Conservation (phyloP, 2,888 invertebrate species). For the Prosopocoilus inquinatus region DNA sequence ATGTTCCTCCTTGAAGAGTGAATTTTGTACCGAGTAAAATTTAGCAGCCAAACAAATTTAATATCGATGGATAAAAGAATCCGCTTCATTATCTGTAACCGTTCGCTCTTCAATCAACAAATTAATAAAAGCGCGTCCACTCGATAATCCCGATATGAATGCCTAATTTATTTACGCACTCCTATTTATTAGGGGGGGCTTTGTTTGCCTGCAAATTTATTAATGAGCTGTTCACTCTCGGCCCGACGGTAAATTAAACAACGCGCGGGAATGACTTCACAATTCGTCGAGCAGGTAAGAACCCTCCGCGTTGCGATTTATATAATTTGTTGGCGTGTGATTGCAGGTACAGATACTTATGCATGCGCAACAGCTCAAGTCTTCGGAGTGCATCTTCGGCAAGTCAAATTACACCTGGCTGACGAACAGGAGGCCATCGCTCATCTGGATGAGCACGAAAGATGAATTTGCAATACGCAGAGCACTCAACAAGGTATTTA, state of each 20-base stretch:
- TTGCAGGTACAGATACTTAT: slow-evolving; percentile 41
- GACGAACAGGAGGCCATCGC: slow-evolving; percentile 34
- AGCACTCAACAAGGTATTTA: slow-evolving; percentile 36
- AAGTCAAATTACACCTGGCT: slow-evolving; percentile 42
- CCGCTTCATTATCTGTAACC: background rate
- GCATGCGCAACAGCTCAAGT: slow-evolving; percentile 41
- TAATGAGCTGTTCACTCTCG: too few species aligned
- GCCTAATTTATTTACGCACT: slow-evolving; percentile 4
- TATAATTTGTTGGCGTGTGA: too few species aligned
- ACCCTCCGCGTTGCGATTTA: too few species aligned
- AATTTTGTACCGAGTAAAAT: too few species aligned
- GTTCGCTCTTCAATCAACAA: background rate
- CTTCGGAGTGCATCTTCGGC: slow-evolving; percentile 31
- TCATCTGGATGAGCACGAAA: slow-evolving; percentile 37
- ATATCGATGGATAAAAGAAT: background rate
- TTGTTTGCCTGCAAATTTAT: too few species aligned
- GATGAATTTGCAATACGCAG: slow-evolving; percentile 40
- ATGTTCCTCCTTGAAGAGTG: too few species aligned
- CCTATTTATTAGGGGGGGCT: background rate
- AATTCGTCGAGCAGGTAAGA: slow-evolving; percentile 17
- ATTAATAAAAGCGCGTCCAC: background rate
- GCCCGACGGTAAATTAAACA: background rate
- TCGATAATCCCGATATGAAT: slow-evolving; percentile 17
- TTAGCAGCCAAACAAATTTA: too few species aligned
- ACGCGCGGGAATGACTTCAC: background rate